Percentiles rank a stretch among this genome's conserved stretches.
These are phyloP conservation scores for Gibbula magus DNA, from an alignment of 2,888 invertebrate genomes.

Conservation along the genomic window DNA sequence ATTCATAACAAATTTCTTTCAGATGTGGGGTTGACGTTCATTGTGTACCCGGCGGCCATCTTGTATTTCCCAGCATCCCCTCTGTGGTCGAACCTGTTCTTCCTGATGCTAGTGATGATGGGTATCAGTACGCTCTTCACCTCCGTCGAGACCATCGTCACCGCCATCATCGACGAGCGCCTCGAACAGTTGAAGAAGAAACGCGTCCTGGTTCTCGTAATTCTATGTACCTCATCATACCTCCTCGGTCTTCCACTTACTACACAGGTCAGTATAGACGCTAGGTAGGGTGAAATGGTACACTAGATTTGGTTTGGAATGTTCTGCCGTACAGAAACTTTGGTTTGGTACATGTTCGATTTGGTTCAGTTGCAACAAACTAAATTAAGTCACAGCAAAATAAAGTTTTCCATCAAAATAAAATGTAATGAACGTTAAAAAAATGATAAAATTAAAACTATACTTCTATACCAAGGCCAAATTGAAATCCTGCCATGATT, in stretches of 20 bases:
- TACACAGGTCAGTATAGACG: conserved; percentile 76
- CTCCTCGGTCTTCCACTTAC: conserved; percentile 85
- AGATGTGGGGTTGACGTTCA: conserved; percentile 69
- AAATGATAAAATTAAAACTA: too few relatives aligned
- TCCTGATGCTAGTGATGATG: conserved; percentile 65
- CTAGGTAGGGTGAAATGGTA: neutral
- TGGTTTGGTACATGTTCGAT: too few relatives aligned
- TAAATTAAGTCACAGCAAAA: too few relatives aligned
- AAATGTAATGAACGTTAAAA: too few relatives aligned
- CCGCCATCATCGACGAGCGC: conserved; percentile 61
- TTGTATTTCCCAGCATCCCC: conserved; percentile 61
- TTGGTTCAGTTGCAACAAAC: too few relatives aligned
- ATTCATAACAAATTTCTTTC: too few relatives aligned
- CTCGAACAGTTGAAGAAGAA: conserved; percentile 45
- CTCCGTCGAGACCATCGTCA: conserved; percentile 59
- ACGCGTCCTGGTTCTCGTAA: conserved; percentile 78
- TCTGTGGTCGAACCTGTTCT: conserved; percentile 67
- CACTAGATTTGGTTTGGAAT: neutral
- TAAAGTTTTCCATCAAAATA: too few relatives aligned
- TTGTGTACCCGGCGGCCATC: conserved; percentile 64
- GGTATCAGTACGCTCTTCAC: conserved; percentile 64
- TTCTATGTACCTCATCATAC: conserved; percentile 82
- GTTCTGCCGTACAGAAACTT: too few relatives aligned
- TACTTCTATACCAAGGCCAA: too few relatives aligned
- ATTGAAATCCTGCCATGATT: too few relatives aligned